A percentile compares a stretch with the other conserved stretches of the same genome.
Conservation (phyloP, 2,888 invertebrate species). For the Rhingia rostrata region DNA sequence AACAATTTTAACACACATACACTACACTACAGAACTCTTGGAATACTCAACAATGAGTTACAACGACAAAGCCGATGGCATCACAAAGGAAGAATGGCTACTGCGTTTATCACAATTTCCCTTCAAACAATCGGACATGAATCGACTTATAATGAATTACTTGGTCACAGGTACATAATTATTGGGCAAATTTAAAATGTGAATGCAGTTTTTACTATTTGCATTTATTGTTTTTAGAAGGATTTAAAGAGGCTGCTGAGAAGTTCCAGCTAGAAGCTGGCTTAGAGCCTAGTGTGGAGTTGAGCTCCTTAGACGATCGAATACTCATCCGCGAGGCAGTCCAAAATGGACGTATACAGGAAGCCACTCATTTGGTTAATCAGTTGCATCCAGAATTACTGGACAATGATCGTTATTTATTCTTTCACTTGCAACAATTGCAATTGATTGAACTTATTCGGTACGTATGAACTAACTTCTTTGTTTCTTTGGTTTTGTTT, state of each 20-base stretch:
- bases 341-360: slow-evolving; percentile 95
- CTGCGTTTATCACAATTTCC: slow-evolving; percentile 84
- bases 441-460: slow-evolving; percentile 82
- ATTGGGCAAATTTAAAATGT: background rate
- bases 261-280: slow-evolving; percentile 98
- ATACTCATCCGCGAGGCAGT: slow-evolving; percentile 97
- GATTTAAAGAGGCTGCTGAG: slow-evolving; percentile 97
- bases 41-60: slow-evolving; percentile 80
- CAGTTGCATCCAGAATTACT: slow-evolving; percentile 96
- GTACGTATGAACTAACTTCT: slow-evolving; percentile 65
- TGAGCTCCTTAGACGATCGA: slow-evolving; percentile 94
- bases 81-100: slow-evolving; percentile 82
- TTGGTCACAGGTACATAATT: slow-evolving; percentile 92
- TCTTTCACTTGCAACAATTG: slow-evolving; percentile 92
- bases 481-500: background rate
- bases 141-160: slow-evolving; percentile 99
- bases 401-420: slow-evolving; percentile 96
- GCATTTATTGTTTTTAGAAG: slow-evolving; percentile 85
- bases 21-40: background rate
- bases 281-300: slow-evolving; percentile 89
- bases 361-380: slow-evolving; percentile 96
- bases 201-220: background rate
- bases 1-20: background rate
- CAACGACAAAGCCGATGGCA: slow-evolving; percentile 81
- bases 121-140: slow-evolving; percentile 95